These are phyloP conservation scores for Agraylea sexmaculata DNA, from an alignment of 1,140 invertebrate species.

Conservation along the genomic window DNA sequence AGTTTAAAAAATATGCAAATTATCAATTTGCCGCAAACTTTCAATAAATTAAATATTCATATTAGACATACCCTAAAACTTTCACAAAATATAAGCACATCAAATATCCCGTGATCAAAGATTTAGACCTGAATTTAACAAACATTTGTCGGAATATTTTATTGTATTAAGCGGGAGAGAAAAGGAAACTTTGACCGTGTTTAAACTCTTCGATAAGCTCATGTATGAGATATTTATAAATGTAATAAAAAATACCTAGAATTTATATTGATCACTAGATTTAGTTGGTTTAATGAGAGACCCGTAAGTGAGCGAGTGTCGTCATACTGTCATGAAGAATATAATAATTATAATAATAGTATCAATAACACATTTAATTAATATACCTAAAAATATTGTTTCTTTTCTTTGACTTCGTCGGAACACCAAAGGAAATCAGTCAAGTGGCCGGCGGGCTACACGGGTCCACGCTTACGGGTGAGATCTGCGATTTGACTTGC, in stretches of 20 bases:
- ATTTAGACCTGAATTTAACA: no score
- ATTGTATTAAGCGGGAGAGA: no score
- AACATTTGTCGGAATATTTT: no score
- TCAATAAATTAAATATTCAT: no score
- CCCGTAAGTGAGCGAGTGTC: slow-evolving; percentile 4
- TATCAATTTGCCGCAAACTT: no score
- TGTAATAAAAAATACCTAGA: slow-evolving; percentile 16
- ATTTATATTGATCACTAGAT: slow-evolving; percentile 12
- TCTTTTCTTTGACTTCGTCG: slow-evolving; percentile 17
- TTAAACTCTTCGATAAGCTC: slow-evolving; percentile 20
- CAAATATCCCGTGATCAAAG: no score
- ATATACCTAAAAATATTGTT: slow-evolving; percentile 18
- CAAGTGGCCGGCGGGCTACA: slow-evolving; percentile 11
- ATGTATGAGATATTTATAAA: slow-evolving; percentile 15
- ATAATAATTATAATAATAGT: no score
- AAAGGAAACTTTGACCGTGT: no score
- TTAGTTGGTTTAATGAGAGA: slow-evolving; percentile 6
- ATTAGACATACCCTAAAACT: no score
- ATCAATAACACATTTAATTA: no score
- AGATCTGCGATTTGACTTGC: slow-evolving; percentile 25
- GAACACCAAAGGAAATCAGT: slow-evolving; percentile 18
- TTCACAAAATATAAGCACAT: no score
- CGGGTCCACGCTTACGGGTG: slow-evolving; percentile 13
- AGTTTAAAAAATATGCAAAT: no score
- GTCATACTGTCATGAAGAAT: slow-evolving; percentile 19